Evolutionary conservation across 2,888 invertebrate genomes (phyloP), one percentile per base, ranked within the genome.

Genomic region (Cephus nigrinus): DNA sequence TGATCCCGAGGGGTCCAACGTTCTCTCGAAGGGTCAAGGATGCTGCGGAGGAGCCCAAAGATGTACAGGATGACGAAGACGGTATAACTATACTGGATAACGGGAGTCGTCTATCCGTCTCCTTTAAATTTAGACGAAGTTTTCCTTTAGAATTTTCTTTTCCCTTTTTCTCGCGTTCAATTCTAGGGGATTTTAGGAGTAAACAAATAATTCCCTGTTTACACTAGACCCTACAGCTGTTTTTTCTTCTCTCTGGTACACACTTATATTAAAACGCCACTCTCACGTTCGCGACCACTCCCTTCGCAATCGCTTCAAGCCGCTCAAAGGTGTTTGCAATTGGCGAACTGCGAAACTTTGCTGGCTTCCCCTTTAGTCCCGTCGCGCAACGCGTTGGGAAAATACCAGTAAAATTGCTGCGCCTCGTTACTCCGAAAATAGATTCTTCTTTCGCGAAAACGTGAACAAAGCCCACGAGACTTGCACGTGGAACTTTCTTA

Each of bases 61-160:
- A 73, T 74, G 73, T 34, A 32, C 33, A 75, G 75, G 36, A 72
- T 34, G 23, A 77, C 30, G 75, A 79, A 77, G 76, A 80, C 76
- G 79, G 79, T 80, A 80, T 9, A 55, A 55, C 40, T 55, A 55
- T 23, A 55, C 23, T 55, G 4, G 15, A 55, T 55, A 15, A 15
- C 23, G 15, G 23, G 23, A 55, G 5, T 55, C 40, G 40, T 23
- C 40, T 55, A 23, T 40, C 4, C 23, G 23, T 55, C 40, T 55
- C 40, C 15, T 55, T 23, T 55, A 55, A 55, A 55, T 55, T 55
- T 55, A 23, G 5, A 23, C 40, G 5, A 23, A 23, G 40, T 9
- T 55, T 55, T 23, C 40, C 4, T 55, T 23, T 5, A 5, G 40
- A 55, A 9, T 23, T 55, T 55, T 23, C 40, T 55, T 55, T 23